phyloP scores from a whole-genome alignment of 2,113 vertebrate genomes.

The Chunga burmeisteri region DNA sequence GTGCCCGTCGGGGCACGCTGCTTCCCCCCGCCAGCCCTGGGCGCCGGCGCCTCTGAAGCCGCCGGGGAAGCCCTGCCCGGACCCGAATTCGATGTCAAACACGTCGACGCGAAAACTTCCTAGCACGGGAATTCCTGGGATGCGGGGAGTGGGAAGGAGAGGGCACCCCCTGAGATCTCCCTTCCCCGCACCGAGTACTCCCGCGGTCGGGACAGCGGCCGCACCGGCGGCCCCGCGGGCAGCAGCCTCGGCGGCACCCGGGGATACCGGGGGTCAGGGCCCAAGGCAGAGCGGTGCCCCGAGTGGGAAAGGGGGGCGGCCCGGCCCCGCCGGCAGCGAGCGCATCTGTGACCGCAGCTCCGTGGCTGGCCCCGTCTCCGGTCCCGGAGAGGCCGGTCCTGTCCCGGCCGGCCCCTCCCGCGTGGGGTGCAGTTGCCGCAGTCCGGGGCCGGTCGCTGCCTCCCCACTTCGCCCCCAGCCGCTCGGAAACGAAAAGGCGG shows the following conservation, averaged over 20 bases:
- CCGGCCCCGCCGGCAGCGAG: neutral
- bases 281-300: neutral
- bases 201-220: no score
- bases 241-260: neutral
- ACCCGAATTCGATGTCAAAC: neutral
- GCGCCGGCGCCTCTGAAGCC: neutral
- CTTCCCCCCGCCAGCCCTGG: neutral
- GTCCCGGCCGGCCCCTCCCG: neutral
- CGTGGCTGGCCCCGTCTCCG: neutral
- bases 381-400: neutral
- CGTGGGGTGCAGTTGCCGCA: neutral
- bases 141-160: neutral
- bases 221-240: neutral
- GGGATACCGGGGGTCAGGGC: no score
- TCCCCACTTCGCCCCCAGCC: neutral
- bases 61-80: neutral
- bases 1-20: neutral
- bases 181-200: accelerated
- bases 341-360: neutral
- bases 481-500: neutral
- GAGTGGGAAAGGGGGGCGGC: neutral
- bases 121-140: neutral
- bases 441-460: no score
- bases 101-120: neutral
- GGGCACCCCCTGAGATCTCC: neutral